A percentile compares a stretch with the other conserved stretches of the same genome.
Conservation (phyloP, 2,888 invertebrate species). For the Synanthedon andrenaeformis region DNA sequence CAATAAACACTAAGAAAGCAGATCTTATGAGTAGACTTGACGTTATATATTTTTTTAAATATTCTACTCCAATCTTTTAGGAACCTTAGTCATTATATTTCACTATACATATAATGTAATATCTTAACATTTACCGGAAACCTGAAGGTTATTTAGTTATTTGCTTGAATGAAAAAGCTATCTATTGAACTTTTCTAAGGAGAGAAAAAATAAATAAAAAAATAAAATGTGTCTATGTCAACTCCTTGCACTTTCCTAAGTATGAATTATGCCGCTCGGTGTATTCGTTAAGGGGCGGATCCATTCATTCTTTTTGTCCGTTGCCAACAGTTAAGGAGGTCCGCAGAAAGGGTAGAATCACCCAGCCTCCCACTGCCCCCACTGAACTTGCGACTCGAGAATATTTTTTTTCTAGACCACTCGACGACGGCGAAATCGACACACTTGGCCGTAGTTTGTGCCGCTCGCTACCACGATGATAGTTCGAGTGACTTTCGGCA, state of each 20-base stretch:
- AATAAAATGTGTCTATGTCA: constrained; percentile 47
- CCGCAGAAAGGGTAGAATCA: constrained; percentile 33
- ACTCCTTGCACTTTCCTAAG: constrained; percentile 67
- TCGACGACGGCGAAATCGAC: constrained; percentile 66
- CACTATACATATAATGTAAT: no score
- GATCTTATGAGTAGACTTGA: neutral
- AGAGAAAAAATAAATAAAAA: constrained; percentile 14
- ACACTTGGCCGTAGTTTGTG: constrained; percentile 66
- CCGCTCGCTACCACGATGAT: constrained; percentile 52
- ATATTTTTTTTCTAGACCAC: constrained; percentile 62
- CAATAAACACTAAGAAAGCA: neutral
- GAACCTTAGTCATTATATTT: no score
- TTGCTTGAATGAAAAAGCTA: no score
- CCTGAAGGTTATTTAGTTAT: no score
- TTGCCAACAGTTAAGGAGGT: constrained; percentile 65
- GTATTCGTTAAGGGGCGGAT: constrained; percentile 70
- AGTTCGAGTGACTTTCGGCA: constrained; percentile 59
- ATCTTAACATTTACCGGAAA: no score
- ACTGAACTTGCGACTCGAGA: constrained; percentile 63
- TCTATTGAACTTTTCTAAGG: no score
- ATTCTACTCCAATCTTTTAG: neutral
- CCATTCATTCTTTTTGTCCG: constrained; percentile 71
- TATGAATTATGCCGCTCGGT: constrained; percentile 71
- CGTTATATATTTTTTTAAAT: neutral
- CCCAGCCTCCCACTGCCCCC: constrained; percentile 26